Evolutionary conservation across 2,113 vertebrate genomes (phyloP).

Genomic region (Poeciliopsis turrubarensis): DNA sequence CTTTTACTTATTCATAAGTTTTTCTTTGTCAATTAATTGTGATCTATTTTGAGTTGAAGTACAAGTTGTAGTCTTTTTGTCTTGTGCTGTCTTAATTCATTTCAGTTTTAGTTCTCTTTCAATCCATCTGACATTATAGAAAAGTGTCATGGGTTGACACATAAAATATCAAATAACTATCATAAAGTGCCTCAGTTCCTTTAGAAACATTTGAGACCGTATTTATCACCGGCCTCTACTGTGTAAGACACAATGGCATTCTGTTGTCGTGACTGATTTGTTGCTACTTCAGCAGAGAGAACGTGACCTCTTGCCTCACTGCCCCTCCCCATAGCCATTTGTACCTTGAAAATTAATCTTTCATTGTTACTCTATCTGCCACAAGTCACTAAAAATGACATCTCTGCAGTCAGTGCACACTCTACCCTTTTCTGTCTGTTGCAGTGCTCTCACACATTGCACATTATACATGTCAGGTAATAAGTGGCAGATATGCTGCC

Average conservation of each 20-base stretch:
- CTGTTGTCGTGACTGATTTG: not conserved
- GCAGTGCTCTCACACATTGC: not conserved
- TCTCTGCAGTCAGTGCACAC: not conserved
- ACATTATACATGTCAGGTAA: not conserved
- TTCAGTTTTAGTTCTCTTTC: not conserved
- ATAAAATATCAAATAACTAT: not conserved
- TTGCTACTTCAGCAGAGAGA: not conserved
- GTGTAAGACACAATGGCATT: not conserved
- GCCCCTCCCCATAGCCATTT: not conserved
- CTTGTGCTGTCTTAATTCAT: not conserved
- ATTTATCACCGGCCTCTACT: not conserved
- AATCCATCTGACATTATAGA: not conserved
- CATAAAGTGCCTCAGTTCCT: not conserved
- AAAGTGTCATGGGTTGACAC: not conserved
- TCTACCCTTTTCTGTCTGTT: not conserved
- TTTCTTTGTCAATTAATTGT: not conserved
- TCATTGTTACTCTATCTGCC: not conserved
- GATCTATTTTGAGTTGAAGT: not conserved
- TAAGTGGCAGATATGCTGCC: not conserved
- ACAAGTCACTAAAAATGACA: conserved; percentile 2
- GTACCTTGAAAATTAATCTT: not conserved
- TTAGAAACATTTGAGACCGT: not conserved
- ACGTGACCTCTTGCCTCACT: not conserved
- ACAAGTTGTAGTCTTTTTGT: not conserved
- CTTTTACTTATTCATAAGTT: not conserved